Percentiles rank a stretch among this genome's conserved stretches.
Conservation (phyloP, 1,140 invertebrate genomes). For the Pseudoatta argentina region DNA sequence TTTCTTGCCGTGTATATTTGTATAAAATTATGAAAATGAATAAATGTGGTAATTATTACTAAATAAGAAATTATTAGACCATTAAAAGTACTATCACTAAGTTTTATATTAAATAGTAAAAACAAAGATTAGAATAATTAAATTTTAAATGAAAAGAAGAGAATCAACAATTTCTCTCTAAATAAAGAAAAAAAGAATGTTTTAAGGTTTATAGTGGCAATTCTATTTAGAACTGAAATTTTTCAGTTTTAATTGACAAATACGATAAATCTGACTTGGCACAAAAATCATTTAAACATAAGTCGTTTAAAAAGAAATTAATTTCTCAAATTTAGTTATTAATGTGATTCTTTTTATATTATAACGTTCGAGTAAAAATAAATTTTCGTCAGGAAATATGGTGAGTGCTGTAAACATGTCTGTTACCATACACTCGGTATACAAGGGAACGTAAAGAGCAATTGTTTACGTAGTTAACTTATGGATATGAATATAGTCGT, state of each 20-base stretch:
- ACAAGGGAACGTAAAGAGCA: not conserved
- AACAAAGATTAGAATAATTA: not conserved
- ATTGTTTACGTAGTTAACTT: constrained; percentile 23
- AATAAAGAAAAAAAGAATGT: not conserved
- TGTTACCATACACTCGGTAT: not conserved
- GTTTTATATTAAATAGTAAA: not conserved
- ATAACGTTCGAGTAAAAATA: not conserved
- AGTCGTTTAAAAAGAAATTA: not conserved
- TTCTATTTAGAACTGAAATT: not conserved
- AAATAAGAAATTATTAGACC: not conserved
- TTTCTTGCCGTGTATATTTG: no score
- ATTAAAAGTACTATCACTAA: not conserved
- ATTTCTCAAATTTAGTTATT: not conserved
- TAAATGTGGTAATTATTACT: not conserved
- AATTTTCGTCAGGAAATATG: not conserved
- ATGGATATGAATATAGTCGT: not conserved
- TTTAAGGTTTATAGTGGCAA: not conserved
- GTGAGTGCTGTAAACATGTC: not conserved
- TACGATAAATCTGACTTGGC: not conserved
- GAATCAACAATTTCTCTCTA: not conserved
- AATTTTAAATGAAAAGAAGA: not conserved
- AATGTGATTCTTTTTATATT: not conserved
- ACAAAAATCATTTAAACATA: not conserved
- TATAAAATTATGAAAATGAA: not conserved
- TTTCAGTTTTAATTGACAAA: not conserved